Evolutionary conservation across 2,113 vertebrate genomes (phyloP).

Genomic region (Tetrao urogallus): DNA sequence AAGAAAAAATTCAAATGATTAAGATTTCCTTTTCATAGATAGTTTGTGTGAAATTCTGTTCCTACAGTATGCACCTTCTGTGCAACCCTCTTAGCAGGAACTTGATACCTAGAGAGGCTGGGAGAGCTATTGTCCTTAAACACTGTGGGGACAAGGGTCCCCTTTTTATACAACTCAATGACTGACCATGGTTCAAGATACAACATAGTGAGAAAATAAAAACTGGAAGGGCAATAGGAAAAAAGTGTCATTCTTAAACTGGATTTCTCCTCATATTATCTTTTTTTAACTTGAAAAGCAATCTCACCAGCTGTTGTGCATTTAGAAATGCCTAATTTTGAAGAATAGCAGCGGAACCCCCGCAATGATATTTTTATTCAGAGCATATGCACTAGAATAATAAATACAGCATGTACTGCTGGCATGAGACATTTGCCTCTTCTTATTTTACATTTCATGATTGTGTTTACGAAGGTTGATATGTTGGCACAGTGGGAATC

Average conservation of each 20-base stretch:
- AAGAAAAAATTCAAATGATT: neutral
- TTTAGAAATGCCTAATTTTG: conserved; percentile 1
- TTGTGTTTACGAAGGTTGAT: conserved; percentile 19
- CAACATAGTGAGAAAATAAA: neutral
- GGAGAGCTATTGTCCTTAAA: neutral
- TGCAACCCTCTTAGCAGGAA: neutral
- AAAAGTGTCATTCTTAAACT: neutral
- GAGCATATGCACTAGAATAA: neutral
- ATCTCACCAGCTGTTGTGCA: neutral
- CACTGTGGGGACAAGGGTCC: neutral
- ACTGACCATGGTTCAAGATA: neutral
- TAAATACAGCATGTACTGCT: neutral
- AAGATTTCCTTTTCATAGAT: neutral
- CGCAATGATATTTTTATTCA: neutral
- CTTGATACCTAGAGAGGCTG: neutral
- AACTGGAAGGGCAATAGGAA: neutral
- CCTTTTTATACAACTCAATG: neutral
- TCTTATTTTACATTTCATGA: conserved; percentile 31
- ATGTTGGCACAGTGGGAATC: neutral
- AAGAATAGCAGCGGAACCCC: neutral
- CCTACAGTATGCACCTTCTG: neutral
- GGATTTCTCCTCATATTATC: neutral
- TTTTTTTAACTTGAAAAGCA: neutral
- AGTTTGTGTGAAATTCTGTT: neutral
- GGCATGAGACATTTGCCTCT: neutral